These are phyloP conservation scores for Zingel zingel DNA, from an alignment of 2,113 vertebrate genomes.

Conservation along the genomic window DNA sequence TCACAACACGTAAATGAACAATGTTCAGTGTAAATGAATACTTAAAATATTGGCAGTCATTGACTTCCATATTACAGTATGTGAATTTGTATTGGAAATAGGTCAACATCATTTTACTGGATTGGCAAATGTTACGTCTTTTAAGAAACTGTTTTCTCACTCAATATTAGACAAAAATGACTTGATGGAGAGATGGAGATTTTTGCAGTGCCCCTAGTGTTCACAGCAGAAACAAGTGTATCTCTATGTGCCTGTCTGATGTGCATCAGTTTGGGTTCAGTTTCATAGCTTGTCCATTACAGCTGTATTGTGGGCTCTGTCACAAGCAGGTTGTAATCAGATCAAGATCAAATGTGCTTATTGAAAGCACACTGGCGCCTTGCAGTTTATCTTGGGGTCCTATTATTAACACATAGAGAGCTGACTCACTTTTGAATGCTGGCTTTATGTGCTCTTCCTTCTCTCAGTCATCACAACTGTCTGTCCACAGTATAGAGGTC, in stretches of 20 bases:
- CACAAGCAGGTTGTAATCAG: neutral
- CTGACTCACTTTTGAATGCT: conserved; percentile 15
- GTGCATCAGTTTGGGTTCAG: neutral
- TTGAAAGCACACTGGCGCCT: neutral
- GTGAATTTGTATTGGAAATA: too few relatives aligned
- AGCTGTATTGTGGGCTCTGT: neutral
- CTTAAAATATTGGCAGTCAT: too few relatives aligned
- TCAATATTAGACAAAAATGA: neutral
- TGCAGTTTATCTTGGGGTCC: neutral
- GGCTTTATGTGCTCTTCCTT: neutral
- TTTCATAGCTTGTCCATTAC: neutral
- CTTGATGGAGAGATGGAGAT: neutral
- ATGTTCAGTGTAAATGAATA: too few relatives aligned
- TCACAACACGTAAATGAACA: too few relatives aligned
- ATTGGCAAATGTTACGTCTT: too few relatives aligned
- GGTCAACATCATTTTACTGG: too few relatives aligned
- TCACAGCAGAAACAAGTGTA: neutral
- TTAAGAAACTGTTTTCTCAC: too few relatives aligned
- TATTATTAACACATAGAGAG: neutral
- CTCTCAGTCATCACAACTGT: neutral
- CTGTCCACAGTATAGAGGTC: conserved; percentile 6
- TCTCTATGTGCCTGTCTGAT: neutral
- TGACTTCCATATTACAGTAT: too few relatives aligned
- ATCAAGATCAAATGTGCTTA: neutral
- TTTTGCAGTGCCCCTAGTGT: neutral